Evolutionary conservation across 2,888 invertebrate genomes (phyloP).

Genomic region (Ormia ochracea): DNA sequence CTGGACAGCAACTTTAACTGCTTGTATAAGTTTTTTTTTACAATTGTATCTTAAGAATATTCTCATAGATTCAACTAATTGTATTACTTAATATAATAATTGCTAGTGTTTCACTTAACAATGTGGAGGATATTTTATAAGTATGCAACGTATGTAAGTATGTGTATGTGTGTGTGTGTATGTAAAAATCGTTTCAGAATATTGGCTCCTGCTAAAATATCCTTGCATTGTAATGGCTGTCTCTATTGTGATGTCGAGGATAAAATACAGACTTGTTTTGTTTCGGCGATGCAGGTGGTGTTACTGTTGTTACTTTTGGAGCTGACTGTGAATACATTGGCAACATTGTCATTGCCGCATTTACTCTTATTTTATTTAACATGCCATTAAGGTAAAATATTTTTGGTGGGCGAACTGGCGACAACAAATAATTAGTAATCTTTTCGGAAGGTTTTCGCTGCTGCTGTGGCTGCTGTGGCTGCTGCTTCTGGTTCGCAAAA

Average conservation of each 20-base stretch:
- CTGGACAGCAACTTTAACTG: too few species aligned
- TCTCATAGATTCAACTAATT: background rate
- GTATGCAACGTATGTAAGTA: too few species aligned
- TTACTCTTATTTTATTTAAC: conserved; percentile 29
- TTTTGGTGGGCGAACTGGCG: conserved; percentile 7
- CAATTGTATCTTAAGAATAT: background rate
- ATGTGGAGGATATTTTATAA: background rate
- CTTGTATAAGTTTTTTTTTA: too few species aligned
- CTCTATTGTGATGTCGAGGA: conserved; percentile 32
- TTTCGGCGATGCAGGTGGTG: background rate
- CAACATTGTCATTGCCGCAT: conserved; percentile 32
- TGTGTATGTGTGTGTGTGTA: background rate
- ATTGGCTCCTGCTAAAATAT: conserved; percentile 46
- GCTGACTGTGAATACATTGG: conserved; percentile 12
- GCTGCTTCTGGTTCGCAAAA: background rate
- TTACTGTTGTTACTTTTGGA: background rate
- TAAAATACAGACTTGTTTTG: conserved; percentile 28
- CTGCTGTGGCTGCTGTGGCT: background rate
- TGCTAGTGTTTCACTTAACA: background rate
- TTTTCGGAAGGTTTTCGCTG: conserved; percentile 8
- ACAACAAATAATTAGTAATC: conserved; percentile 39
- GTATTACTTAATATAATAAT: background rate
- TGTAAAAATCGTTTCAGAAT: too few species aligned
- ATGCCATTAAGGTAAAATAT: background rate
- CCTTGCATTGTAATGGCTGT: conserved; percentile 9